Conservation (phyloP, 1,140 invertebrate species). For the Neodiprion virginianus region DNA sequence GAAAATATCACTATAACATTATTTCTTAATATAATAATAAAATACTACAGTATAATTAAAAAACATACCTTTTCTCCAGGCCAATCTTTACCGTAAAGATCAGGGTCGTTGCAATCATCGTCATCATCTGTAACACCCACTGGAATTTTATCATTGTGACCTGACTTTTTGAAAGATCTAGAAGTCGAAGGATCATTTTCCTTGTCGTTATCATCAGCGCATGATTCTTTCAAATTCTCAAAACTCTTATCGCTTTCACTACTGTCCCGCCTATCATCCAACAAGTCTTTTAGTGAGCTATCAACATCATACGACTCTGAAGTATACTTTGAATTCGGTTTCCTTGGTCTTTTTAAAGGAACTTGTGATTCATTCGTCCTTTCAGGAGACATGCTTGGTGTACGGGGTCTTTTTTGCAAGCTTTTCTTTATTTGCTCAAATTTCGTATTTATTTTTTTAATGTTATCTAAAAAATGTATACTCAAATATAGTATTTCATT, state of each 20-base stretch:
- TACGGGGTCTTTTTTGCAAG: neutral
- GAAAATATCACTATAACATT: neutral
- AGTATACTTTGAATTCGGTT: neutral
- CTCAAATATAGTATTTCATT: slow-evolving; percentile 14
- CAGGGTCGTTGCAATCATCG: neutral
- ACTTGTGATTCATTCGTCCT: neutral
- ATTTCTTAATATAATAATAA: neutral
- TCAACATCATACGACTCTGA: neutral
- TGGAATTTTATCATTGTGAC: too few species aligned
- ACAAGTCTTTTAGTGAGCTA: neutral
- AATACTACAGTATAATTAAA: neutral
- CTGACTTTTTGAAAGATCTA: too few species aligned
- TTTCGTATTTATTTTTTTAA: neutral
- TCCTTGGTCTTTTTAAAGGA: neutral
- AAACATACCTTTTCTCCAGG: slow-evolving; percentile 32
- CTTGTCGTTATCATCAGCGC: too few species aligned
- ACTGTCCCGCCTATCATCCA: neutral
- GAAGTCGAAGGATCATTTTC: too few species aligned
- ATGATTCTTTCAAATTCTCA: too few species aligned
- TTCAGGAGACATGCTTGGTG: neutral
- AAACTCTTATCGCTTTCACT: neutral
- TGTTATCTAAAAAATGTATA: neutral
- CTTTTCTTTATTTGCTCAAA: neutral
- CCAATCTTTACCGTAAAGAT: slow-evolving; percentile 38
- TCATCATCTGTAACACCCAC: too few species aligned